A percentile compares a stretch with the other conserved stretches of the same genome.
phyloP scores from a whole-genome alignment of 1,140 invertebrate species.

The Sycophaga agraensis region DNA sequence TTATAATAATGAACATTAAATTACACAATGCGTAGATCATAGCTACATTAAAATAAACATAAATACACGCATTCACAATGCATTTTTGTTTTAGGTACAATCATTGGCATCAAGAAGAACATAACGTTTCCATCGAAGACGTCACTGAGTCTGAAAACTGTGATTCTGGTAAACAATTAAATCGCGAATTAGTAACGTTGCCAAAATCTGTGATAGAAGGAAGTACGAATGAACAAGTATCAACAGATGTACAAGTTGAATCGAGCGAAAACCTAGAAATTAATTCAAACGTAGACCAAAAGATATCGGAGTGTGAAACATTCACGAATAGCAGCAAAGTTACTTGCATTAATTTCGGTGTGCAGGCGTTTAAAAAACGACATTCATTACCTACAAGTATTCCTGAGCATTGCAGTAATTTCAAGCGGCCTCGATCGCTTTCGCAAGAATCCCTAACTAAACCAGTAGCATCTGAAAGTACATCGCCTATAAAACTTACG shows the following conservation, averaged over 20 bases:
- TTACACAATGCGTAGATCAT: too few relatives aligned
- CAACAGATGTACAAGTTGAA: too few relatives aligned
- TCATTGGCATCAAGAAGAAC: not conserved
- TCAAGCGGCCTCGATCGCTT: not conserved
- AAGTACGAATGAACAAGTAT: not conserved
- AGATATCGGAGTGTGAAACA: not conserved
- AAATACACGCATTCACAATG: too few relatives aligned
- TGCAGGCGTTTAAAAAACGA: not conserved
- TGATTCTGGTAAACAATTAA: conserved; percentile 1
- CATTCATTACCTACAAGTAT: not conserved
- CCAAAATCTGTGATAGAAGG: conserved; percentile 2
- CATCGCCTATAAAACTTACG: not conserved
- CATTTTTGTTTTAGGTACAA: not conserved
- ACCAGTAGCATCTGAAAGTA: not conserved
- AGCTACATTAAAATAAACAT: too few relatives aligned
- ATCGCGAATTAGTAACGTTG: not conserved
- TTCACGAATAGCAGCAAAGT: not conserved
- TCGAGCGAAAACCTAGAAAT: not conserved
- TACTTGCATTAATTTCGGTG: not conserved
- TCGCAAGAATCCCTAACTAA: not conserved
- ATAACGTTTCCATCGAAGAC: not conserved
- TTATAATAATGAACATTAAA: too few relatives aligned
- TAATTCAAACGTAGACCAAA: not conserved
- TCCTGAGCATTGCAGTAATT: not conserved
- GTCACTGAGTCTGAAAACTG: not conserved